A percentile compares a stretch with the other conserved stretches of the same genome.
phyloP scores from a whole-genome alignment of 1,140 invertebrate species.

The Thaumatotibia leucotreta region DNA sequence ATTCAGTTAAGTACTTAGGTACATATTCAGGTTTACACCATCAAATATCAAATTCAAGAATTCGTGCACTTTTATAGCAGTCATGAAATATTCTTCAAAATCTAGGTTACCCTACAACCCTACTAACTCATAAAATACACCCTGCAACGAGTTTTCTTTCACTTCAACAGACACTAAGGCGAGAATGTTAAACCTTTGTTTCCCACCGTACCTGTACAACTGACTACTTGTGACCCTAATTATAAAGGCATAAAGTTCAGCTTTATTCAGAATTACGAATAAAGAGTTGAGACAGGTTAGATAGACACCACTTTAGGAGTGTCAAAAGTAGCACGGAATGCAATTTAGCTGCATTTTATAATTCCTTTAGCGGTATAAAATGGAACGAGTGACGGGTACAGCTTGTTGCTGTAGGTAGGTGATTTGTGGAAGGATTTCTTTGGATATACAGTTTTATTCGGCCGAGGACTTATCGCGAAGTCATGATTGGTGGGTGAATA shows the following conservation, averaged over 20 bases:
- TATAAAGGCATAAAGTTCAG: too few relatives aligned
- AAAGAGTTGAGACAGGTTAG: not conserved
- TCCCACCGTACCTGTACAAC: not conserved
- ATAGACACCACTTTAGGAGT: not conserved
- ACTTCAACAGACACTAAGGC: not conserved
- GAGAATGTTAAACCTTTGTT: not conserved
- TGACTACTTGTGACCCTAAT: too few relatives aligned
- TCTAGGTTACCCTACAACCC: not conserved
- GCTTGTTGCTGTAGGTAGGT: not conserved
- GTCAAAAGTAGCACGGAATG: constrained; percentile 11
- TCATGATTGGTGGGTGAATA: too few relatives aligned
- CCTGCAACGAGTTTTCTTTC: not conserved
- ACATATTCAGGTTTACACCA: too few relatives aligned
- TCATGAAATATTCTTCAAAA: not conserved
- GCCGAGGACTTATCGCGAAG: too few relatives aligned
- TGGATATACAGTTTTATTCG: too few relatives aligned
- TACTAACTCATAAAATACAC: not conserved
- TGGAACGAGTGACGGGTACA: not conserved
- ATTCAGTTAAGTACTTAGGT: too few relatives aligned
- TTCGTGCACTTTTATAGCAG: too few relatives aligned
- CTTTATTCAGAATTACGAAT: too few relatives aligned
- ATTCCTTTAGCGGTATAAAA: not conserved
- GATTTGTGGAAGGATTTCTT: not conserved
- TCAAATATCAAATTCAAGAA: too few relatives aligned
- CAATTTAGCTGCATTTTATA: constrained; percentile 2